phyloP scores from a whole-genome alignment of 2,888 invertebrate species.

The Peribatodes rhomboidaria region DNA sequence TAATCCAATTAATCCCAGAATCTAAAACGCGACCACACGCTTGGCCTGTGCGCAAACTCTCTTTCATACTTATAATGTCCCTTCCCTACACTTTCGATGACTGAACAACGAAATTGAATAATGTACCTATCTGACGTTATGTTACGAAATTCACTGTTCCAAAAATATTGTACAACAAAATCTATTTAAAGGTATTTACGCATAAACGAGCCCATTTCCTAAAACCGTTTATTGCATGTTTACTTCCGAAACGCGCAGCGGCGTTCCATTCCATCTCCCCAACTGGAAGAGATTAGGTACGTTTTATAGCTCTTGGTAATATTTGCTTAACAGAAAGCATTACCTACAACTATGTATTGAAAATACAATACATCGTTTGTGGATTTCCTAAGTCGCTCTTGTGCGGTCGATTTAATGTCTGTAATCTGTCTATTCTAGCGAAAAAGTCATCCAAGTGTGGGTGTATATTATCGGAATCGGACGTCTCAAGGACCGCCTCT shows the following conservation, averaged over 20 bases:
- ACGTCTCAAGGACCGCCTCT: conserved; percentile 47
- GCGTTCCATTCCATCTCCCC: conserved; percentile 30
- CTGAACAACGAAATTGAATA: too few species aligned
- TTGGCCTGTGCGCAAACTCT: too few species aligned
- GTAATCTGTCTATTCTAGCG: conserved; percentile 45
- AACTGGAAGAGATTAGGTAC: conserved; percentile 40
- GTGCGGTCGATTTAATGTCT: conserved; percentile 35
- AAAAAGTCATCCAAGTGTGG: conserved; percentile 49
- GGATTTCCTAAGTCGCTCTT: conserved; percentile 34
- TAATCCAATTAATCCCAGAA: too few species aligned
- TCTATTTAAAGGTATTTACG: conserved; percentile 13
- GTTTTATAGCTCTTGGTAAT: conserved; percentile 41
- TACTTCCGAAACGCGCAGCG: conserved; percentile 27
- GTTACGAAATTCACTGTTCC: too few species aligned
- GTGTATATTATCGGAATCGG: conserved; percentile 43
- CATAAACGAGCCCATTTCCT: conserved; percentile 28
- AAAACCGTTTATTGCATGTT: conserved; percentile 35
- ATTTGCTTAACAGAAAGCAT: conserved; percentile 23
- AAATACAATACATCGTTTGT: conserved; percentile 43
- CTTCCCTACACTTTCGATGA: too few species aligned
- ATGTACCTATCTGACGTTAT: too few species aligned
- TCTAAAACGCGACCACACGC: too few species aligned
- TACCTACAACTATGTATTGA: conserved; percentile 36
- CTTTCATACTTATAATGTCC: too few species aligned
- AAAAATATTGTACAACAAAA: not conserved